Evolutionary conservation across 2,888 invertebrate genomes (phyloP).

Genomic region (Agrochola macilenta): DNA sequence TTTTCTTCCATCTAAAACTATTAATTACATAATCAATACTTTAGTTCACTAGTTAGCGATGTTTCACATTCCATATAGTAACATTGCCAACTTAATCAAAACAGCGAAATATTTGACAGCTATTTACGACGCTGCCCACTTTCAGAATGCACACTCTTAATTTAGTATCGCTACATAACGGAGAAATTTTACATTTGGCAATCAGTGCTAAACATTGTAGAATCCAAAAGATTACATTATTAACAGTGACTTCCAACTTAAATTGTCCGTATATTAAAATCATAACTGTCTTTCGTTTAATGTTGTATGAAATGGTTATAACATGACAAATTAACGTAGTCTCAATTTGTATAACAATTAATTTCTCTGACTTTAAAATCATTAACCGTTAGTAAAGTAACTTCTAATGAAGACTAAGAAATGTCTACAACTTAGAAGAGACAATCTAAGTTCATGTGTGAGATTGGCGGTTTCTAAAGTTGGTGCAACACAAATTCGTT

Average conservation of each 20-base stretch:
- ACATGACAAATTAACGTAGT: not conserved
- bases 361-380: too few relatives aligned
- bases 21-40: too few relatives aligned
- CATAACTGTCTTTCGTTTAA: not conserved
- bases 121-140: too few relatives aligned
- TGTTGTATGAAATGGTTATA: not conserved
- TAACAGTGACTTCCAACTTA: not conserved
- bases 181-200: not conserved
- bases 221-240: not conserved
- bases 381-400: not conserved
- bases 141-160: too few relatives aligned
- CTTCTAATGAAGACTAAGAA: not conserved
- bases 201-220: not conserved
- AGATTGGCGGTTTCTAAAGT: conserved; percentile 16
- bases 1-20: too few relatives aligned
- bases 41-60: too few relatives aligned
- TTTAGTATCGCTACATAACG: not conserved
- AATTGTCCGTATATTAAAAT: not conserved
- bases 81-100: too few relatives aligned
- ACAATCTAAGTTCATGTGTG: not conserved
- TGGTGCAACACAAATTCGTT: not conserved
- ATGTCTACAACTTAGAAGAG: too few relatives aligned
- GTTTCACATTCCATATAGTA: too few relatives aligned
- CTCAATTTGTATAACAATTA: not conserved
- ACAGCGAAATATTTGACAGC: too few relatives aligned